A percentile compares a stretch with the other conserved stretches of the same genome.
phyloP scores from a whole-genome alignment of 2,888 invertebrate genomes.

The Cerastis rubricosa region DNA sequence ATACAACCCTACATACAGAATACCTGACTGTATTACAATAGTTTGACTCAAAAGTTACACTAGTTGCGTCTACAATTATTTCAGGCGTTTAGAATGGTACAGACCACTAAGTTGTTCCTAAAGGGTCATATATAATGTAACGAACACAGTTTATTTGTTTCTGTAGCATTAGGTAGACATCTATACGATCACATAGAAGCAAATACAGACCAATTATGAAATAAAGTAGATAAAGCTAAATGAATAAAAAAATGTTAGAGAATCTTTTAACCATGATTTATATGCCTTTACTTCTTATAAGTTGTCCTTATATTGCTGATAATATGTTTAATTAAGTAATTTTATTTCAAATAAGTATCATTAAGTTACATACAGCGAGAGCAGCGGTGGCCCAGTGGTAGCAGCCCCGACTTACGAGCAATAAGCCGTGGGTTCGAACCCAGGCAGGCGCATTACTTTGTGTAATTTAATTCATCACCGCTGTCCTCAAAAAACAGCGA shows the following conservation, averaged over 20 bases:
- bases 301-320: slow-evolving; percentile 49
- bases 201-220: neutral
- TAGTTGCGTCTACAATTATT: slow-evolving; percentile 8
- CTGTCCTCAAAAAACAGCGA: too few relatives aligned
- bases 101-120: too few relatives aligned
- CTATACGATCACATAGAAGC: neutral
- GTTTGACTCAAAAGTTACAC: neutral
- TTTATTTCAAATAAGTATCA: slow-evolving; percentile 45
- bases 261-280: slow-evolving; percentile 21
- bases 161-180: neutral
- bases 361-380: too few relatives aligned
- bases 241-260: neutral
- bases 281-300: slow-evolving; percentile 35
- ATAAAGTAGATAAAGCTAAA: slow-evolving; percentile 39
- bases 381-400: too few relatives aligned
- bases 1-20: too few relatives aligned
- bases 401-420: too few relatives aligned
- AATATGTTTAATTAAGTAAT: slow-evolving; percentile 49
- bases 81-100: slow-evolving; percentile 37
- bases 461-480: too few relatives aligned
- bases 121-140: too few relatives aligned
- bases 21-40: slow-evolving; percentile 26
- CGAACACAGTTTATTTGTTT: neutral
- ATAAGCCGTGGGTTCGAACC: too few relatives aligned
- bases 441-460: too few relatives aligned